Base-by-base conservation (phyloP, 2,797 vertebrate genomes). In the Acanthopagrus latus region DNA sequence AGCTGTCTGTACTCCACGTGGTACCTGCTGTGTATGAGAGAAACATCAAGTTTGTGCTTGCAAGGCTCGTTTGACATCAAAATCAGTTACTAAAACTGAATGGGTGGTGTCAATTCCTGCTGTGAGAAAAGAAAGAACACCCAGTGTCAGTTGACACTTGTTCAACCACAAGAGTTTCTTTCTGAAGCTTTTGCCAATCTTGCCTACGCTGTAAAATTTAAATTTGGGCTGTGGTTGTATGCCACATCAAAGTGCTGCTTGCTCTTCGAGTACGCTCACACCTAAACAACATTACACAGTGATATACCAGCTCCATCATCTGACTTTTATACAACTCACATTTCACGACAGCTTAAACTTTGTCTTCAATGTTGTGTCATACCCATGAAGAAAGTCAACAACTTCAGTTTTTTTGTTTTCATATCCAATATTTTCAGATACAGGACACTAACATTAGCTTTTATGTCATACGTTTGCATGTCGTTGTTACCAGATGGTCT, bases 1-100 rank as follows among this genome's bases (percentile, higher is more conserved):
- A 97, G 95, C 96, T 97, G 95, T 99, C 98, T 46, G 97, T 97
- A 84, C 98, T 99, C 98, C 98, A 99, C 0, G 98, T 97, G 91
- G 97, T 98, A 92, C 97, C 97, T 96, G 90, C 91, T 95, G 81
- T 20, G 18, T 52, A 17, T 1, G 20, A 64, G 14, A 27, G 54
- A 84, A 4, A 70, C 1, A 56, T 18, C 13, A 70, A 41, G 23
- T 46, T 60, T 11, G 48, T n/a, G 23, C 29, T 68, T 68, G 48
- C 38, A 2, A 21, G 10, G 33, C 18, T 57, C 4, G 3, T 51
- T 14, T 69, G 21, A 80, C 76, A 83, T 18, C 44, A 64, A 38
- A 76, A 46, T 63, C 46, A 59, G 65, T 80, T 67, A 9, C 43
- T 25, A 52, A n/a, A 41, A 51, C 47, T 63, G 48, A 66, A 58